Evolutionary conservation across 2,888 invertebrate species (phyloP).

Genomic region (Prenolepis imparis): DNA sequence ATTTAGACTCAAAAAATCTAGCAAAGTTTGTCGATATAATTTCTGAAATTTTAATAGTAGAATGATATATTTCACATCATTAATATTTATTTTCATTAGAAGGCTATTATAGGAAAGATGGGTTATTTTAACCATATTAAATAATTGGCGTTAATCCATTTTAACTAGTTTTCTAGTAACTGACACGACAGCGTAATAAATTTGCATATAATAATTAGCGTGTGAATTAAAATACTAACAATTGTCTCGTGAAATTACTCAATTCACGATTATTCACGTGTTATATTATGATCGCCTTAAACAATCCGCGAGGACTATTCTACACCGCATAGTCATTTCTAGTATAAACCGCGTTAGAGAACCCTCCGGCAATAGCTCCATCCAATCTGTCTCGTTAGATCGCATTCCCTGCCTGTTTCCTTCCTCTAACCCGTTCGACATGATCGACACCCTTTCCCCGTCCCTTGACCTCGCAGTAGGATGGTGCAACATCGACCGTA

Average conservation of each 20-base stretch:
- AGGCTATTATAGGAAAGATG: not conserved
- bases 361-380: conserved; percentile 26
- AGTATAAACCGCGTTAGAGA: not conserved
- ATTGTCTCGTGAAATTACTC: conserved; percentile 4
- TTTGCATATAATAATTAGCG: not conserved
- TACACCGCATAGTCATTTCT: conserved; percentile 14
- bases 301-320: not conserved
- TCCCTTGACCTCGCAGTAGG: conserved; percentile 23
- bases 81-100: not conserved
- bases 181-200: not conserved
- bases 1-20: not conserved
- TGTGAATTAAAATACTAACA: conserved; percentile 23
- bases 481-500: conserved; percentile 22
- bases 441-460: conserved; percentile 45
- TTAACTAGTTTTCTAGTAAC: not conserved
- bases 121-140: not conserved
- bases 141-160: conserved; percentile 24
- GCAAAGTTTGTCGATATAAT: not conserved
- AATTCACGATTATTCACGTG: not conserved
- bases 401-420: conserved; percentile 16
- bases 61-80: not conserved
- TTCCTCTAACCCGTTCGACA: conserved; percentile 35
- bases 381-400: conserved; percentile 54
- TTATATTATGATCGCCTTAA: conserved; percentile 11
- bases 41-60: not conserved